Evolutionary conservation across 1,140 invertebrate genomes (phyloP).

Genomic region (Trachymyrmex cornetzi): DNA sequence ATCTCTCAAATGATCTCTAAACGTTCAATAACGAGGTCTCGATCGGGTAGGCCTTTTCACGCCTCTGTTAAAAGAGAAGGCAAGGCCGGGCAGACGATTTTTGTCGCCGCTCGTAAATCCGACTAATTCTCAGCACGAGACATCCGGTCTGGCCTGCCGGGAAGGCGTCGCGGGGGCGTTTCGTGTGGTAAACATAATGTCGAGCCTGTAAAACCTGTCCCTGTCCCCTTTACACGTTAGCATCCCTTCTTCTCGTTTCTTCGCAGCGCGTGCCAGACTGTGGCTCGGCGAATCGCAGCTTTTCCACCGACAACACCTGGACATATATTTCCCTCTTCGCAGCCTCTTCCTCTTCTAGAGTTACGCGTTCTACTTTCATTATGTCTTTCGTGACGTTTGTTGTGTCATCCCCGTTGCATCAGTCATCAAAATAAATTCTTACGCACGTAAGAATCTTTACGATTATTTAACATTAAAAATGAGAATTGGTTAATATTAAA

Average conservation of each 20-base stretch:
- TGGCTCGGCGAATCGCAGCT: constrained; percentile 17
- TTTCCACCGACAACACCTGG: constrained; percentile 63
- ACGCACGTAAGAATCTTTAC: neutral
- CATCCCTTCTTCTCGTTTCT: constrained; percentile 60
- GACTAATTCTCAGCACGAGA: constrained; percentile 83
- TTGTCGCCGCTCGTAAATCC: constrained; percentile 79
- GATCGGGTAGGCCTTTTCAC: constrained; percentile 62
- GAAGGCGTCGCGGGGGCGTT: constrained; percentile 80
- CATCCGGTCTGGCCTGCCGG: constrained; percentile 76
- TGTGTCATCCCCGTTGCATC: neutral
- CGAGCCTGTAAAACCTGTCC: constrained; percentile 74
- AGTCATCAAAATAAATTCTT: constrained; percentile 21
- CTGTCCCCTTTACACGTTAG: constrained; percentile 34
- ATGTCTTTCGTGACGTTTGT: constrained; percentile 6
- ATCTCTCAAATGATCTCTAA: constrained; percentile 71
- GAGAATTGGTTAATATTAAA: neutral
- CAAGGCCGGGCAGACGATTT: constrained; percentile 74
- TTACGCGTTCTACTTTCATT: constrained; percentile 30
- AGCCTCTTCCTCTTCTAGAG: constrained; percentile 12
- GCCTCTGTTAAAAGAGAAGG: constrained; percentile 67
- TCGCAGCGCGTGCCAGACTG: constrained; percentile 61
- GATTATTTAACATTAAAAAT: neutral
- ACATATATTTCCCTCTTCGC: constrained; percentile 27
- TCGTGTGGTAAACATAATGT: constrained; percentile 83
- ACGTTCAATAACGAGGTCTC: constrained; percentile 73